Base-by-base conservation (phyloP, 2,113 vertebrate species). In the Halichoeres trimaculatus region DNA sequence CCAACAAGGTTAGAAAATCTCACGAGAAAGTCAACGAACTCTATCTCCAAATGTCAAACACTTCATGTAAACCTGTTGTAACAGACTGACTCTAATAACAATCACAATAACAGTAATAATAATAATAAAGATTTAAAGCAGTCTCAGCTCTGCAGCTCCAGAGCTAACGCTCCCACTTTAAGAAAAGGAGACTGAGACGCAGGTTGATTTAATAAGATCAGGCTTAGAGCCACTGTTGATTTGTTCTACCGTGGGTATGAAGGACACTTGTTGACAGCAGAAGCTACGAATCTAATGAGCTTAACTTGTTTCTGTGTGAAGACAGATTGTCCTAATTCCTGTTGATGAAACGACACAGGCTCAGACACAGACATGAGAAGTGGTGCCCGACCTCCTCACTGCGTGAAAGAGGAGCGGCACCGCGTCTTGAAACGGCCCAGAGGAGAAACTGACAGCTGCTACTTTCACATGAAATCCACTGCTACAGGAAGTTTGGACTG, bases 401-500 rank as follows among this genome's bases (percentile, higher is more conserved):
- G 11, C 11, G 41, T 41, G 6, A 23, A 24, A 56, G n/a, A 3
- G 5, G n/a, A 23, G 2, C n/a, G 22, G 36, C 17, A 1, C n/a
- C 14, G 56, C 53, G 45, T 30, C 54, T 56, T 20, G 17, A 10
- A 12, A 23, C 30, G 17, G 50, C 54, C 20, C 3, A 5, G 59
- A 13, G 50, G 45, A 30, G 2, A 2, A 61, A 22, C 43, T 30
- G 1, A 60, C 65, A 10, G 54, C 56, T 81, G 77, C 52, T 70
- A 78, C 63, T 9, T 50, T 57, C 12, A 59, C 57, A 63, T 19
- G 2, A 52, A 66, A 43, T 61, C 40, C 56, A 68, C 71, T 62
- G 87, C 84, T 70, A 77, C 63, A 19, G 48, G 35, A 11, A 38
- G 57, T 59, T 79, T 65, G n/a, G 51, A 50, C 55, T 55, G 56